A percentile compares a stretch with the other conserved stretches of the same genome.
Conservation (phyloP, 2,888 invertebrate genomes). For the Salticus scenicus region DNA sequence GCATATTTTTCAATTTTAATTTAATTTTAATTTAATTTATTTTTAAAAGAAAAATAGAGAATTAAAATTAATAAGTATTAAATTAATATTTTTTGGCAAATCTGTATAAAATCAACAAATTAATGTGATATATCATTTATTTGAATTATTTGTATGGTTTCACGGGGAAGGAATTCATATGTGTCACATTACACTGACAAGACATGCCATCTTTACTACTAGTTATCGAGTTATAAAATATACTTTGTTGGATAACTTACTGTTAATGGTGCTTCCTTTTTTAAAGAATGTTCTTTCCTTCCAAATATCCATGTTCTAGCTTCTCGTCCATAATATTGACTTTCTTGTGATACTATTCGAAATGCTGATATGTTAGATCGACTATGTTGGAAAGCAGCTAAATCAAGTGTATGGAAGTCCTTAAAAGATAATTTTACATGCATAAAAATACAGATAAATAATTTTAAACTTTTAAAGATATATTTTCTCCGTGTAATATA, state of each 20-base stretch:
- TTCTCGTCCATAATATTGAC: conserved; percentile 53
- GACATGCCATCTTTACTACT: too few relatives aligned
- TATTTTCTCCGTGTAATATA: not conserved
- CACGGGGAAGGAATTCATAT: too few relatives aligned
- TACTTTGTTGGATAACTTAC: conserved; percentile 32
- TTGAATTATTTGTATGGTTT: too few relatives aligned
- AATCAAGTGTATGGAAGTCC: conserved; percentile 93
- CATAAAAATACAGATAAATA: not conserved
- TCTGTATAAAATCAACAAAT: too few relatives aligned
- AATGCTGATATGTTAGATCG: conserved; percentile 97
- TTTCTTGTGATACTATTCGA: conserved; percentile 83
- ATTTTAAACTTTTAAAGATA: not conserved
- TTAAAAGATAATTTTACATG: conserved; percentile 76
- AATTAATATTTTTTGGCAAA: too few relatives aligned
- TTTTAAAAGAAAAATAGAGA: too few relatives aligned
- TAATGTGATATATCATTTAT: too few relatives aligned
- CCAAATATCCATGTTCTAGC: conserved; percentile 57
- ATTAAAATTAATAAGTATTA: too few relatives aligned
- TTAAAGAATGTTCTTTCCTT: conserved; percentile 60
- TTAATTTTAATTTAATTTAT: too few relatives aligned
- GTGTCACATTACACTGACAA: too few relatives aligned
- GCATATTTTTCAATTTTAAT: too few relatives aligned
- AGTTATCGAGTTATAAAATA: too few relatives aligned
- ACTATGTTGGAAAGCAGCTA: conserved; percentile 94
- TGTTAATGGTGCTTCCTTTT: conserved; percentile 75